phyloP scores from a whole-genome alignment of 35 echinoderm and acorn worm species.

The Strongylocentrotus purpuratus region DNA sequence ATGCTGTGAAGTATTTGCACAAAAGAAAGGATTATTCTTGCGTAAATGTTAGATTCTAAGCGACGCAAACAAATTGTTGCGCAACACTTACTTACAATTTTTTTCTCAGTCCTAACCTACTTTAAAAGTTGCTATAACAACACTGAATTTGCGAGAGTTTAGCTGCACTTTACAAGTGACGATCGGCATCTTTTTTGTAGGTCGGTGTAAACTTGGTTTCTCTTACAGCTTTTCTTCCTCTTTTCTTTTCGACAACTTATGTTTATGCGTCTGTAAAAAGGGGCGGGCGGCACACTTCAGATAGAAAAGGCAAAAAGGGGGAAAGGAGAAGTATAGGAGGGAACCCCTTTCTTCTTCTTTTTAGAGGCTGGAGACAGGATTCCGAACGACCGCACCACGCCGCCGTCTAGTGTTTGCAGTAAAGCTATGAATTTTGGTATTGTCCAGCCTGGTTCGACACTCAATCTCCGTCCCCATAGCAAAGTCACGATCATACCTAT shows the following conservation, averaged over 20 bases:
- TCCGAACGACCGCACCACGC: conserved; percentile 22
- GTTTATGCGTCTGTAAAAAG: neutral
- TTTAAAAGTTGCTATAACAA: neutral
- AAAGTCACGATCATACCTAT: conserved; percentile 37
- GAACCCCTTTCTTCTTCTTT: neutral
- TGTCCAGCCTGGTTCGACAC: neutral
- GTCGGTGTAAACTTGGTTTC: conserved; percentile 8
- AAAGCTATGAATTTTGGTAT: conserved; percentile 22
- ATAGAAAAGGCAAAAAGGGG: neutral
- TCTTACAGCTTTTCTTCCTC: neutral
- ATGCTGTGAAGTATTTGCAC: neutral
- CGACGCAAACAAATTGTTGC: neutral
- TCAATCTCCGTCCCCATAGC: conserved; percentile 36
- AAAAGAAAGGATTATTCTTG: neutral
- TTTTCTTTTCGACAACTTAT: neutral
- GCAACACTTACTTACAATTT: neutral
- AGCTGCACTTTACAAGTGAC: neutral
- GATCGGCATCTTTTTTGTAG: neutral
- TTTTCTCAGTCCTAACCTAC: neutral
- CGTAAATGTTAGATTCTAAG: neutral
- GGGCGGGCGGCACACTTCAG: neutral
- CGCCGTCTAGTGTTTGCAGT: conserved; percentile 17
- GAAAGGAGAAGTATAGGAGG: neutral
- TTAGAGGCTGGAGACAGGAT: neutral
- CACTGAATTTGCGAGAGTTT: neutral